Base-by-base conservation (phyloP, 2,113 vertebrate genomes). In the Eleginops maclovinus region DNA sequence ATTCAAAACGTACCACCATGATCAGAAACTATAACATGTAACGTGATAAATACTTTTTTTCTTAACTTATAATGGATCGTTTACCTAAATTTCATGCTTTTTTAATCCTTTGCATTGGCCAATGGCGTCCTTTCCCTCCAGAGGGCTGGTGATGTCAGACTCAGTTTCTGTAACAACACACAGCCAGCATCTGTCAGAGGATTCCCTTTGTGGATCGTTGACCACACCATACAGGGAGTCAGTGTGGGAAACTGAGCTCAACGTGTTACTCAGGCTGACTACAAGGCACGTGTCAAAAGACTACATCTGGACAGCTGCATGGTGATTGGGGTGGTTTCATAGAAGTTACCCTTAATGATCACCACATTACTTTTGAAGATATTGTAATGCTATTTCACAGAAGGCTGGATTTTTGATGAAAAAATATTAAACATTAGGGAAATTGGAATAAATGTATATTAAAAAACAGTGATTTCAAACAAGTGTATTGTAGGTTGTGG, bases 191-290 rank as follows among this genome's bases (percentile, higher is more conserved):
- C 74, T 60, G 55, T 36, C 77, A 77, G 70, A 71, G 77, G 74
- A 80, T 49, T 63, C 11, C 83, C 68, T 90, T 88, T 88, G 82
- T 86, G 9, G 28, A 54, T 16, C 68, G 75, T 41, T 79, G 76
- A 83, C 77, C 71, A 69, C 66, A 89, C 31, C 22, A 84, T 77
- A 81, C 77, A 75, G 36, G 5, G 43, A 77, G 49, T 66, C 46
- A 47, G 85, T 90, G 86, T 87, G 82, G 77, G 83, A 91, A 91
- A 70, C 54, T 76, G 55, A 67, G 62, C 72, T 1, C 22, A 72
- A 75, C 79, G 59, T 69, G 54, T 47, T 82, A 70, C 83, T 72
- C 87, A 90, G 82, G 87, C 44, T 31, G 58, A 61, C 36, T 21
- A 22, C 59, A 24, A 63, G 60, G 16, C 59, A 61, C 40, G 7